These are phyloP conservation scores for Paramormyrops hopkinsi DNA, from an alignment of 2,797 vertebrate genomes.

Conservation along the genomic window DNA sequence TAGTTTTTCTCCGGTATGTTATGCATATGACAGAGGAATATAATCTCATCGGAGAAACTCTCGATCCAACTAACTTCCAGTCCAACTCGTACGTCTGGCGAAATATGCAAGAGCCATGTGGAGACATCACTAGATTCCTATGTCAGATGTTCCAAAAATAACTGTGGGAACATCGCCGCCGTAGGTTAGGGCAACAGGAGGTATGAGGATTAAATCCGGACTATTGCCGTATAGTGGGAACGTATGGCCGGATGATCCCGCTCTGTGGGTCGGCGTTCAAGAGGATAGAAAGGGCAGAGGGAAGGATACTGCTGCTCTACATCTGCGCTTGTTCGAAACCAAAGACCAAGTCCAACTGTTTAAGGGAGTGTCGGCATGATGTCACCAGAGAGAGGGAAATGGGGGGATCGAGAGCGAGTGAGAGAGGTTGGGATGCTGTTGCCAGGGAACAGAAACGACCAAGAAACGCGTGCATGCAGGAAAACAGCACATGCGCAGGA, in stretches of 20 bases:
- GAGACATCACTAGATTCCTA: neutral
- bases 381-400: neutral
- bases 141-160: neutral
- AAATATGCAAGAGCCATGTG: neutral
- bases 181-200: neutral
- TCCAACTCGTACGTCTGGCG: neutral
- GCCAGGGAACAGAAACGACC: conserved; percentile 56
- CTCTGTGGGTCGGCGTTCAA: neutral
- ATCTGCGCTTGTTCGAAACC: neutral
- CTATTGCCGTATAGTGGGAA: neutral
- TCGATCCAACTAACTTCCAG: neutral
- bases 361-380: neutral
- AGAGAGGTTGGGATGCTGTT: conserved; percentile 51
- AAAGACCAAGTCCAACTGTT: neutral
- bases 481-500: conserved; percentile 8
- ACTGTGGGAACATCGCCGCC: neutral
- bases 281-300: neutral
- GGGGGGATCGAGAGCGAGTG: neutral
- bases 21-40: neutral
- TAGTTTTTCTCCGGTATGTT: neutral
- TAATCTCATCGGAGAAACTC: neutral
- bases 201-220: neutral
- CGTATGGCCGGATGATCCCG: neutral
- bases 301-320: neutral
- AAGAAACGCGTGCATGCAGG: conserved; percentile 23